phyloP scores from a whole-genome alignment of 2,888 invertebrate species.

The Scaptomyza parva region DNA sequence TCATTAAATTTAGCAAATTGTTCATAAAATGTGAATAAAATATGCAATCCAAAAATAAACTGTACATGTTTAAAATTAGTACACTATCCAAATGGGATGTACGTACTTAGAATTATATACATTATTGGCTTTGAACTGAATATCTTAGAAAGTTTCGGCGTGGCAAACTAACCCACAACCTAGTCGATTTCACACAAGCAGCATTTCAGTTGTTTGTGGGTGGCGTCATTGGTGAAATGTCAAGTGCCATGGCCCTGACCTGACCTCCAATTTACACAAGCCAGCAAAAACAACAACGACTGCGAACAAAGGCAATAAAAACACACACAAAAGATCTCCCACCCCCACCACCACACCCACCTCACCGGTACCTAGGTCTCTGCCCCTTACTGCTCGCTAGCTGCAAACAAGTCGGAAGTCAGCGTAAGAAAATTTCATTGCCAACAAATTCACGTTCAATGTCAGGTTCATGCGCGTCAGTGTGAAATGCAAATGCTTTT shows the following conservation, averaged over 20 bases:
- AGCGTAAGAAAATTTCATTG: slow-evolving; percentile 67
- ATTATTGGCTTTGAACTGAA: background rate
- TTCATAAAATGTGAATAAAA: too few relatives aligned
- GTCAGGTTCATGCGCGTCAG: slow-evolving; percentile 74
- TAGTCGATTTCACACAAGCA: background rate
- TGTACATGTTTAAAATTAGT: too few relatives aligned
- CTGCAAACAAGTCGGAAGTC: slow-evolving; percentile 32
- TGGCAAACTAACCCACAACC: slow-evolving; percentile 42
- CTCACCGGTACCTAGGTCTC: background rate
- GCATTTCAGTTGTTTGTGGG: slow-evolving; percentile 38
- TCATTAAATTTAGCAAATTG: too few relatives aligned
- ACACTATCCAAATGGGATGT: too few relatives aligned
- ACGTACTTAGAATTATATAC: background rate
- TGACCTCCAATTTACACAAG: slow-evolving; percentile 68
- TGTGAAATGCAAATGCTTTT: slow-evolving; percentile 53
- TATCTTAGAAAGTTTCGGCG: background rate
- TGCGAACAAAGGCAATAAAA: slow-evolving; percentile 9
- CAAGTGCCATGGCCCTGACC: slow-evolving; percentile 81
- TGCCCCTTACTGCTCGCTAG: background rate
- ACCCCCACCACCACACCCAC: slow-evolving; percentile 2
- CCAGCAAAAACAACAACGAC: slow-evolving; percentile 6
- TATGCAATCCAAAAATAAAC: too few relatives aligned
- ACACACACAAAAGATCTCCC: slow-evolving; percentile 16
- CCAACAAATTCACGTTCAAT: slow-evolving; percentile 77
- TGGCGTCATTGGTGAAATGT: slow-evolving; percentile 67